These are phyloP conservation scores for Nymphalis io DNA, from an alignment of 1,140 invertebrate species.

Conservation along the genomic window DNA sequence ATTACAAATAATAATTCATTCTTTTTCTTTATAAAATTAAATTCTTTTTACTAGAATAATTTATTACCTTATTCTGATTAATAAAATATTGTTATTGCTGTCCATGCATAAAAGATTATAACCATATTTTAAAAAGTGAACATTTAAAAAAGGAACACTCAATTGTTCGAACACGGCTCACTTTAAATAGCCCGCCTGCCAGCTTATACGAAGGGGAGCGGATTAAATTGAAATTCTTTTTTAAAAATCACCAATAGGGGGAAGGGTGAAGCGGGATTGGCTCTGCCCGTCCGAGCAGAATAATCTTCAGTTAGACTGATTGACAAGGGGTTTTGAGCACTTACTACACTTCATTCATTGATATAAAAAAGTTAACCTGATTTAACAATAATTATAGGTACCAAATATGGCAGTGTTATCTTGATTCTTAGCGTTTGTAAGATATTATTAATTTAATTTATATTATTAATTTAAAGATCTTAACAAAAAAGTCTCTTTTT, in stretches of 20 bases:
- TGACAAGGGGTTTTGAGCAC: slow-evolving; percentile 50
- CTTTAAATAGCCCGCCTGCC: slow-evolving; percentile 33
- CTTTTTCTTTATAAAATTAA: neutral
- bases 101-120: slow-evolving; percentile 24
- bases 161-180: slow-evolving; percentile 34
- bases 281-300: slow-evolving; percentile 59
- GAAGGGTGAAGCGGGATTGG: slow-evolving; percentile 65
- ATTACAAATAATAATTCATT: neutral
- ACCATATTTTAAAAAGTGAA: slow-evolving; percentile 16
- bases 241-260: slow-evolving; percentile 76
- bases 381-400: no score
- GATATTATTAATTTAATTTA: no score
- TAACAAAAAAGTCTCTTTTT: no score
- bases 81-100: slow-evolving; percentile 22
- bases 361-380: slow-evolving; percentile 12
- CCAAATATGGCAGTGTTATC: no score
- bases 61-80: slow-evolving; percentile 17
- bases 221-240: slow-evolving; percentile 76
- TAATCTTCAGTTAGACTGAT: slow-evolving; percentile 61
- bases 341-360: slow-evolving; percentile 1
- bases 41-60: neutral
- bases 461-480: no score
- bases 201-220: slow-evolving; percentile 64
- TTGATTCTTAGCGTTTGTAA: no score
- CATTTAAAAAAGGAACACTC: slow-evolving; percentile 28